phyloP scores from a whole-genome alignment of 1,140 invertebrate species.

The Cydia fagiglandana region DNA sequence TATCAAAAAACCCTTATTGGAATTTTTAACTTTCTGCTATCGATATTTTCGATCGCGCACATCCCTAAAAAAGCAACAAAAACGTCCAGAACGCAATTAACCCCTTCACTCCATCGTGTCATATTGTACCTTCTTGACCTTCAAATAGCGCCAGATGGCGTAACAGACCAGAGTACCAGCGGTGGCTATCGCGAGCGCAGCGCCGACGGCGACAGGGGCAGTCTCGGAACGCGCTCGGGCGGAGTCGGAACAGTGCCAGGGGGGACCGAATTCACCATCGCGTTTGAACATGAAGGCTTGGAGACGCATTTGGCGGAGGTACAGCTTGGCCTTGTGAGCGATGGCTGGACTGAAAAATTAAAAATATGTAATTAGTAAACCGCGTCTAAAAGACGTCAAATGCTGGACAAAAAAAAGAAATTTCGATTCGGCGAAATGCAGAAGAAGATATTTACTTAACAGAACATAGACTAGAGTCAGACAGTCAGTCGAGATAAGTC shows the following conservation, averaged over 20 bases:
- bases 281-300: conserved; percentile 82
- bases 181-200: conserved; percentile 89
- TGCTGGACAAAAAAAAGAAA: too few relatives aligned
- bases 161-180: conserved; percentile 90
- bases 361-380: neutral
- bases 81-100: conserved; percentile 47
- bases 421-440: too few relatives aligned
- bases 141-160: conserved; percentile 91
- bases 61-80: conserved; percentile 29
- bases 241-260: conserved; percentile 79
- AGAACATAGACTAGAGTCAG: too few relatives aligned
- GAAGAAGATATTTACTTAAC: too few relatives aligned
- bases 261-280: conserved; percentile 79
- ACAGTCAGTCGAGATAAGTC: too few relatives aligned
- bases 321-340: conserved; percentile 78
- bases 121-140: conserved; percentile 94
- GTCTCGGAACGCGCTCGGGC: conserved; percentile 85
- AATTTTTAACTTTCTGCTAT: too few relatives aligned
- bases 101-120: conserved; percentile 90
- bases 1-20: neutral
- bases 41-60: neutral
- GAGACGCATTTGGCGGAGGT: conserved; percentile 80
- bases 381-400: too few relatives aligned
- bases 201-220: conserved; percentile 92
- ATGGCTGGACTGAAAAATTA: conserved; percentile 51